Evolutionary conservation across 2,797 vertebrate genomes (phyloP), one percentile per base, ranked within the genome.

Genomic region (Numenius phaeopus): DNA sequence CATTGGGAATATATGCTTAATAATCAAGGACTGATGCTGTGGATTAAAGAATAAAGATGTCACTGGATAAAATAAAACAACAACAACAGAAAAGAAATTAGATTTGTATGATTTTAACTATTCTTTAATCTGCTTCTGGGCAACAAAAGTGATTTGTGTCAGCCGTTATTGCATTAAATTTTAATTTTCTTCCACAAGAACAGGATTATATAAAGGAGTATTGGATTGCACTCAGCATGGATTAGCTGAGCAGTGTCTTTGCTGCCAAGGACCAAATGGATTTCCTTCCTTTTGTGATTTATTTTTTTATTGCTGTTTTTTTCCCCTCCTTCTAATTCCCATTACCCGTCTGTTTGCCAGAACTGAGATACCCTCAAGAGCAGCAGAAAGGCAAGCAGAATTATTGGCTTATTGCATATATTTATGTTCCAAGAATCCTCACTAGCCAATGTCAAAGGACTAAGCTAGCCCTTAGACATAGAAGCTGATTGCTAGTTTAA

Each of bases 121-220:
- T 98, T 98, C 97, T 98, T 98, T 98, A 98, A 98, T 98, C 98
- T 98, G 96, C 96, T 98, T 98, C 97, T 98, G 97, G 98, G 98
- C 97, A 98, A 98, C 98, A 98, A 97, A 98, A 98, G 97, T 98
- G 98, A 98, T 98, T 98, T 98, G 97, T 98, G 98, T 98, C 98
- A 98, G 98, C 96, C 19, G 89, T 98, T 98, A 98, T 98, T 98
- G 97, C 98, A 98, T 98, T 98, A 98, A 98, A 98, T 97, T 98
- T 98, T 98, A 98, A 98, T 98, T 98, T 98, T 98, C 98, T 98
- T 98, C 97, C 95, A 97, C 94, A 72, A 94, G 98, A 97, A 95
- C 95, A 98, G 98, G 98, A 98, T 98, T 98, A 98, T 98, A 98
- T 97, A 98, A 98, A 98, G 93, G 97, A 98, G 97, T 98, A 98